phyloP scores from a whole-genome alignment of 2,888 invertebrate genomes.

The Dastarcus helophoroides region DNA sequence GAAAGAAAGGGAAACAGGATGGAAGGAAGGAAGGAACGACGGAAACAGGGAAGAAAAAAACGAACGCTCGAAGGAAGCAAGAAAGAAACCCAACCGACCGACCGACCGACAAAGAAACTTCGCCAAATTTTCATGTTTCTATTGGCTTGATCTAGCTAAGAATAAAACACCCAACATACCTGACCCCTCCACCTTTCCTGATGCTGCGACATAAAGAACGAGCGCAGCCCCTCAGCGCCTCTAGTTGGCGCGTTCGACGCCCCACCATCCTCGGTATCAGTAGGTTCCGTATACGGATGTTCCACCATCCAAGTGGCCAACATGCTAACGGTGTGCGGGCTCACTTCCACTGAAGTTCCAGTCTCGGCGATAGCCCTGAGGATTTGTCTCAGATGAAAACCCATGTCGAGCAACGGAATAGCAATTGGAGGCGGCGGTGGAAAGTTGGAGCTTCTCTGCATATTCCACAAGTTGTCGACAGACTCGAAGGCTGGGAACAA shows the following conservation, averaged over 20 bases:
- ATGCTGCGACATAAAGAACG: too few relatives aligned
- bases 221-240: too few relatives aligned
- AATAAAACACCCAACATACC: too few relatives aligned
- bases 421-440: slow-evolving; percentile 37
- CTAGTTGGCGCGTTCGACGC: too few relatives aligned
- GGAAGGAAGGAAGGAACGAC: too few relatives aligned
- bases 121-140: background rate
- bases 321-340: slow-evolving; percentile 43
- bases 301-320: slow-evolving; percentile 56
- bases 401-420: slow-evolving; percentile 49
- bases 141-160: too few relatives aligned
- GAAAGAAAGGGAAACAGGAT: too few relatives aligned
- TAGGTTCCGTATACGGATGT: slow-evolving; percentile 35
- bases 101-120: background rate
- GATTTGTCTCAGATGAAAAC: slow-evolving; percentile 46
- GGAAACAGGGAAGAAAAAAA: too few relatives aligned
- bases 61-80: too few relatives aligned
- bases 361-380: slow-evolving; percentile 43
- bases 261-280: slow-evolving; percentile 1
- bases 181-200: too few relatives aligned
- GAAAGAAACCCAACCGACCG: too few relatives aligned
- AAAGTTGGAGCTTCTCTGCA: slow-evolving; percentile 17
- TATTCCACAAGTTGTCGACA: slow-evolving; percentile 22
- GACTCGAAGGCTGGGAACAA: slow-evolving; percentile 21
- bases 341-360: slow-evolving; percentile 32